Evolutionary conservation across 2,113 vertebrate genomes (phyloP), one percentile per base, ranked within the genome.

Genomic region (Rallus limicola): DNA sequence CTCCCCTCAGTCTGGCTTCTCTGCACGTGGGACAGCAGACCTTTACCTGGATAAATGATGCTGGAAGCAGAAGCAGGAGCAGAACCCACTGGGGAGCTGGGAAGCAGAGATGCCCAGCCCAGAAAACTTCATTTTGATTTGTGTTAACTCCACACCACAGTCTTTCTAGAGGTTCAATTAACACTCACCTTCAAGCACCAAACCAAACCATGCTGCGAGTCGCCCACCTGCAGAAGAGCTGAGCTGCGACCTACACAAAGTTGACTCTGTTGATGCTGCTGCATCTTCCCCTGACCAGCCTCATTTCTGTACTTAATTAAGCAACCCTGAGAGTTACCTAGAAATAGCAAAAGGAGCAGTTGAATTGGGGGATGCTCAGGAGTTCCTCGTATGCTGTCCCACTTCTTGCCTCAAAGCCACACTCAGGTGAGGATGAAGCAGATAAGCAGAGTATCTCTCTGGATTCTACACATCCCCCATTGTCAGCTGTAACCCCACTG

Each of bases 21-120:
- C 28, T 13, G 8, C 9, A 14, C 40, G 65, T n/a, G 6, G 11
- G 52, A 13, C 9, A 26, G 25, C 44, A 65, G 31, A 21, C 29
- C 15, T 67, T 42, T 16, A 59, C 28, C 25, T 20, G 3, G 3
- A 24, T 3, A 13, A 68, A 20, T 0, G 2, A 10, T 0, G 2
- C 24, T 8, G 38, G 55, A n/a, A 63, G 44, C 50, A 33, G 55
- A n/a, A 63, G 44, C 50, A 33, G 16, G 65, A 44, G 46, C 20
- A 13, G 9, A 44, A 25, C 20, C 6, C 26, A 6, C 2, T 31
- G 52, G 42, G 11, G 68, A 0, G 0, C 56, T 24, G 52, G 23
- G 40, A 38, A 85, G 24, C 11, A 1, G 23, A 63, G 6, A 1
- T 17, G 7, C 21, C 82, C 31, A 50, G 5, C 40, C 42, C 6